These are phyloP conservation scores for Isoperla grammatica DNA, from an alignment of 2,888 invertebrate species.

Conservation along the genomic window DNA sequence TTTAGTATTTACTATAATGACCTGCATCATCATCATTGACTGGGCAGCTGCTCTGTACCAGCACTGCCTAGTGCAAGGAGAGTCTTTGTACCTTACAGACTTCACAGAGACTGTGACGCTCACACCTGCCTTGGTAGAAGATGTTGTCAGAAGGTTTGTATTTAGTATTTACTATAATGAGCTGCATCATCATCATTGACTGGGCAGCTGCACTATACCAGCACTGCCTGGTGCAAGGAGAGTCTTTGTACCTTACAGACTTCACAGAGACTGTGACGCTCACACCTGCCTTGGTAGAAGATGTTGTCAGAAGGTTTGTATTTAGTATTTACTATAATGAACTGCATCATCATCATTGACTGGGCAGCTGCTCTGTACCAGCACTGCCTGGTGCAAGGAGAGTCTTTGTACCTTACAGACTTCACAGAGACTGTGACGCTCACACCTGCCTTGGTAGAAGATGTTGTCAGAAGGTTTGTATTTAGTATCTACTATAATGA, in stretches of 20 bases:
- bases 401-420: slow-evolving; percentile 49
- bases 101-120: slow-evolving; percentile 41
- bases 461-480: slow-evolving; percentile 45
- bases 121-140: slow-evolving; percentile 47
- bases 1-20: no score
- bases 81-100: slow-evolving; percentile 49
- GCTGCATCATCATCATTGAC: no score
- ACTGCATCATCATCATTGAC: no score
- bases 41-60: slow-evolving; percentile 55
- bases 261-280: slow-evolving; percentile 41
- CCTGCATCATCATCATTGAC: no score
- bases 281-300: slow-evolving; percentile 47
- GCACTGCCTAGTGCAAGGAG: slow-evolving; percentile 50
- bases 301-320: slow-evolving; percentile 45
- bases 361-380: slow-evolving; percentile 55
- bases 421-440: slow-evolving; percentile 41
- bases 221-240: slow-evolving; percentile 50
- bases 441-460: slow-evolving; percentile 47
- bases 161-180: no score
- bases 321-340: no score
- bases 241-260: slow-evolving; percentile 49
- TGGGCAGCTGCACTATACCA: slow-evolving; percentile 55
- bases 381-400: slow-evolving; percentile 50
- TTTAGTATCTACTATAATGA: no score
- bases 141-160: slow-evolving; percentile 45